Evolutionary conservation across 2,797 vertebrate species (phyloP), one percentile per base, ranked within the genome.

Genomic region (Macrochelys suwanniensis): DNA sequence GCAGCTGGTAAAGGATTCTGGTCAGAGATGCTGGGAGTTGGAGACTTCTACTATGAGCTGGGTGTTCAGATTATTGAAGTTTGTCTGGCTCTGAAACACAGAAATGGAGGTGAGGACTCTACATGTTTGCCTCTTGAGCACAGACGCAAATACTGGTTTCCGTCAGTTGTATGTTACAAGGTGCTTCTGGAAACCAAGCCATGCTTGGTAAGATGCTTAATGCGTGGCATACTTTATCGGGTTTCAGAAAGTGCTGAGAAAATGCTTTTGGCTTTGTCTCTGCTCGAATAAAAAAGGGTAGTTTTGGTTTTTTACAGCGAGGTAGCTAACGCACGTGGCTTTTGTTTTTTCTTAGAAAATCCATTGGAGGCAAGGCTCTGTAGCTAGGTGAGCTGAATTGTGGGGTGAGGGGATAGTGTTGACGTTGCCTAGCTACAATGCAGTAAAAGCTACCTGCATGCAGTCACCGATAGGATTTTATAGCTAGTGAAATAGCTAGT

Each of bases 11-110:
- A 99, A 99, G 99, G 99, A 17, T 99, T 99, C 96, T 99, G 99
- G 99, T 99, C 99, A 1, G 99, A 99, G 98, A 99, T 99, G 99
- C 98, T 99, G 9, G 99, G 99, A 3, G 99, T 99, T 1, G 99
- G 99, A 61, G 99, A 99, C 95, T 99, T 99, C 96, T 99, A 99
- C 97, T 99, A 99, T 11, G 99, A 99, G 90, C 98, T 99, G 3
- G 99, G 99, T 0, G 99, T 99, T 31, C 99, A 99, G 98, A 99
- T 99, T 82, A 98, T 99, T 57, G 99, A 99, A 98, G 99, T 99
- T 53, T 99, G 99, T 89, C 98, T 99, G 87, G 99, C 99, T 17
- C 97, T 99, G 89, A 99, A 99, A 93, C 99, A 99, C 98, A 99
- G 99, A 96, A 99, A 99, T 31, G 99, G 99, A 98, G 99, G 99